Base-by-base conservation (phyloP, 1,140 invertebrate genomes). In the Heliothis virescens region DNA sequence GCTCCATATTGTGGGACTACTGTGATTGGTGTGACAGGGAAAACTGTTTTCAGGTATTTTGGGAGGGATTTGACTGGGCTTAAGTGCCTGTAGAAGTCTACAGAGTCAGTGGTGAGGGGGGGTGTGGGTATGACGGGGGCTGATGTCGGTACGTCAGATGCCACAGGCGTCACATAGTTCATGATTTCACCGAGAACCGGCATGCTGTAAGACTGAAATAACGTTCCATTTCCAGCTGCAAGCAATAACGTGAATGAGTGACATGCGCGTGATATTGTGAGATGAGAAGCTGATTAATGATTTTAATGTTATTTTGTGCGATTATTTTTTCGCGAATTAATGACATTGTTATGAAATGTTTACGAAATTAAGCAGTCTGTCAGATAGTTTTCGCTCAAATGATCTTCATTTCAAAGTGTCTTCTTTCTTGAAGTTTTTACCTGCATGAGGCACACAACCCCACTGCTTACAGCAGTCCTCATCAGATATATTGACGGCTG, bases 401-500 rank as follows among this genome's bases (percentile, higher is more conserved):
- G 34, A 41, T 41, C 3, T 1, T 41, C 9, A 5, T 41, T 41
- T 41, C 5, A 41, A 9, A 9, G 5, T 41, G 5, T 41, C 34
- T 59, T 26, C 57, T 26, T 3, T 26, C 13, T n/a, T 57, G 7
- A 57, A 21, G 7, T 18, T 13, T 90, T 90, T 89, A 95, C 94
- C 62, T 13, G 57, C 91, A 77, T 89, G 87, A 62, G 91, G 86
- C 21, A 92, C 82, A 86, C 97, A 98, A 29, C 95, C 91, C 97
- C 97, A 98, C 71, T 96, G 95, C 81, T 96, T 95, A 87, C 97
- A 97, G 88, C 98, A 99, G 47, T 97, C 97, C 60, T 98, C 97
- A 73, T 97, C 96, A 13, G 97, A 96, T 62, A 97, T 94, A 86
- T 97, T 96, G 9, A 96, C 92, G 1, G 97, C 94, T 0, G 95